A percentile compares a stretch with the other conserved stretches of the same genome.
Evolutionary conservation across 2,113 vertebrate genomes (phyloP).

Genomic region (Alaudala cheleensis): DNA sequence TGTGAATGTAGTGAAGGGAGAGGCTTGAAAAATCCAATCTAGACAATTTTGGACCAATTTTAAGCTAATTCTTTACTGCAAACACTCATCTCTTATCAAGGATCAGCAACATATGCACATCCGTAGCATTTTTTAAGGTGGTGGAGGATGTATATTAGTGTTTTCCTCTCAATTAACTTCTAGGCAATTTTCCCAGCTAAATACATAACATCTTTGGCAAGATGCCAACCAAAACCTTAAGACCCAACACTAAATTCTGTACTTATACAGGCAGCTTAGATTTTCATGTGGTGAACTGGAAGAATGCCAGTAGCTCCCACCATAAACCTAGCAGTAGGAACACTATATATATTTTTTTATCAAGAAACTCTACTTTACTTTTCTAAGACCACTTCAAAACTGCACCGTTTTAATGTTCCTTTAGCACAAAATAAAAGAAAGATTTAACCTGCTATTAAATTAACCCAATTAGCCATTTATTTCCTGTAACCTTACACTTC

Average conservation of each 20-base stretch:
- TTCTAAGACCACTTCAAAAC: constrained; percentile 74
- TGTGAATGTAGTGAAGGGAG: background rate
- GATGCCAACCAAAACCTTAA: constrained; percentile 82
- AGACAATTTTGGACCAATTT: constrained; percentile 22
- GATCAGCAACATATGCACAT: constrained; percentile 73
- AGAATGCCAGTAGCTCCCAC: constrained; percentile 77
- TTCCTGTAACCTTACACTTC: constrained; percentile 72
- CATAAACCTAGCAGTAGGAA: constrained; percentile 77
- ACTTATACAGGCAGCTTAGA: constrained; percentile 82
- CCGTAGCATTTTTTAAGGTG: constrained; percentile 63
- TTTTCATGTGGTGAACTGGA: constrained; percentile 80
- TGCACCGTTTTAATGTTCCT: constrained; percentile 72
- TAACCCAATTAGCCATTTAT: constrained; percentile 79
- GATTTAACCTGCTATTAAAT: constrained; percentile 79
- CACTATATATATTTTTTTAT: constrained; percentile 71
- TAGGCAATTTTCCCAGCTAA: constrained; percentile 87
- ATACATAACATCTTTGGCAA: constrained; percentile 84
- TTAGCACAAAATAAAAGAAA: constrained; percentile 77
- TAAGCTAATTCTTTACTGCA: constrained; percentile 31
- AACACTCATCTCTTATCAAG: constrained; percentile 71
- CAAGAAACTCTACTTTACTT: constrained; percentile 75
- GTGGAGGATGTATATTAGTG: constrained; percentile 79
- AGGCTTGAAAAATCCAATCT: background rate
- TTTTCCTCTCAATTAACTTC: constrained; percentile 89
- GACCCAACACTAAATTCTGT: constrained; percentile 78